A percentile compares a stretch with the other conserved stretches of the same genome.
phyloP scores from a whole-genome alignment of 2,888 invertebrate genomes.

The Drosophila anomalata region DNA sequence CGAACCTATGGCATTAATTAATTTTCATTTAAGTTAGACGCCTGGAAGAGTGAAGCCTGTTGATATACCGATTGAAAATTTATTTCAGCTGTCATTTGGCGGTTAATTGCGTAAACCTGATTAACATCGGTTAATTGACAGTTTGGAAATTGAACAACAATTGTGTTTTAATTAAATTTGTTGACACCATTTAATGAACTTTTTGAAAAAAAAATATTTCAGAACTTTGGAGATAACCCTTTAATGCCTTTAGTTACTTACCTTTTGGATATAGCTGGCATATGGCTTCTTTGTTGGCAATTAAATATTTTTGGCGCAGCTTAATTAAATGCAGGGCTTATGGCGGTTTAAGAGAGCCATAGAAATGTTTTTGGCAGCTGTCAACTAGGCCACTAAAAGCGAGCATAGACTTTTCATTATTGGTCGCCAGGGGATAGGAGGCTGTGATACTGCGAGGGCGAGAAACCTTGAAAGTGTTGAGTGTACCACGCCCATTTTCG shows the following conservation, averaged over 20 bases:
- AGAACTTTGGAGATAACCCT: background rate
- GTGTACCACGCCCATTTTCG: constrained; percentile 21
- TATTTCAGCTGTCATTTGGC: constrained; percentile 37
- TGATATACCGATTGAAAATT: constrained; percentile 25
- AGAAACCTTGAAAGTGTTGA: constrained; percentile 42
- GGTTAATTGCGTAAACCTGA: constrained; percentile 49
- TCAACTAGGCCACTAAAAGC: constrained; percentile 50
- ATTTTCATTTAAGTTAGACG: constrained; percentile 41
- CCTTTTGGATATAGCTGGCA: background rate
- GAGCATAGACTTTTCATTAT: constrained; percentile 50
- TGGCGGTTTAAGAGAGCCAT: constrained; percentile 25
- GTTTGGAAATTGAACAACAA: constrained; percentile 14
- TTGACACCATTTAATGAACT: constrained; percentile 1
- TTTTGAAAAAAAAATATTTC: background rate
- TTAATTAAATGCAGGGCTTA: constrained; percentile 40
- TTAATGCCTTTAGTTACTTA: background rate
- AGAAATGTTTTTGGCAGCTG: constrained; percentile 54
- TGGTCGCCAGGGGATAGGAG: constrained; percentile 30
- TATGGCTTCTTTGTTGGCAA: constrained; percentile 27
- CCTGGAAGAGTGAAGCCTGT: constrained; percentile 2
- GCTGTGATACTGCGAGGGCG: background rate
- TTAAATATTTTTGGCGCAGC: constrained; percentile 25
- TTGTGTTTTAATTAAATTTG: constrained; percentile 8
- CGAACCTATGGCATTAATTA: constrained; percentile 49
- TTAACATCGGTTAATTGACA: constrained; percentile 51